Percentiles rank a stretch among this genome's conserved stretches.
phyloP scores from a whole-genome alignment of 2,113 vertebrate species.

The Callocephalon fimbriatum region DNA sequence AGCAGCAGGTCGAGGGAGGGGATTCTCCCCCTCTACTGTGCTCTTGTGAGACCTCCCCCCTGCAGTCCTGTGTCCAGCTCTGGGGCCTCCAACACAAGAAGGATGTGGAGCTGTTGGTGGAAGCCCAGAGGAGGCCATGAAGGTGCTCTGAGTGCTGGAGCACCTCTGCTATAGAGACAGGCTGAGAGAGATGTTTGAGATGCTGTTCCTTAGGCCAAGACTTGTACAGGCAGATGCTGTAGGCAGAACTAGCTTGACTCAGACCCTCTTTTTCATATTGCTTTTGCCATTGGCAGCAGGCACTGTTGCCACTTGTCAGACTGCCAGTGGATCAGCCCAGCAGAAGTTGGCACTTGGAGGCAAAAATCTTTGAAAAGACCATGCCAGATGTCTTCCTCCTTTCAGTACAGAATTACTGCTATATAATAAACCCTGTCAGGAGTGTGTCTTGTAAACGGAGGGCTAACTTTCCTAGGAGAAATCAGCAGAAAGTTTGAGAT shows the following conservation, averaged over 20 bases:
- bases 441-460: accelerated
- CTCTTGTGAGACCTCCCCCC: not conserved
- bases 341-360: not conserved
- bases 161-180: not conserved
- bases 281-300: not conserved
- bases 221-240: no score
- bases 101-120: not conserved
- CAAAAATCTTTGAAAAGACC: not conserved
- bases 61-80: not conserved
- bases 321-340: not conserved
- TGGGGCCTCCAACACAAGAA: not conserved
- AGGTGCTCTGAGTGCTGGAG: not conserved
- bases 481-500: not conserved
- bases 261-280: accelerated
- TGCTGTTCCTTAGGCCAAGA: not conserved
- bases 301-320: not conserved
- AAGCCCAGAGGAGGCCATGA: not conserved
- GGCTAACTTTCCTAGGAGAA: not conserved
- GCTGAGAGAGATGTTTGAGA: not conserved
- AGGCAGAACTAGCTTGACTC: not conserved
- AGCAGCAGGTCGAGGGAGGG: not conserved
- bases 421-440: not conserved
- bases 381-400: not conserved
- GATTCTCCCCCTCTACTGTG: not conserved
- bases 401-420: not conserved